phyloP scores from a whole-genome alignment of 2,113 vertebrate genomes.

The Corapipo altera region DNA sequence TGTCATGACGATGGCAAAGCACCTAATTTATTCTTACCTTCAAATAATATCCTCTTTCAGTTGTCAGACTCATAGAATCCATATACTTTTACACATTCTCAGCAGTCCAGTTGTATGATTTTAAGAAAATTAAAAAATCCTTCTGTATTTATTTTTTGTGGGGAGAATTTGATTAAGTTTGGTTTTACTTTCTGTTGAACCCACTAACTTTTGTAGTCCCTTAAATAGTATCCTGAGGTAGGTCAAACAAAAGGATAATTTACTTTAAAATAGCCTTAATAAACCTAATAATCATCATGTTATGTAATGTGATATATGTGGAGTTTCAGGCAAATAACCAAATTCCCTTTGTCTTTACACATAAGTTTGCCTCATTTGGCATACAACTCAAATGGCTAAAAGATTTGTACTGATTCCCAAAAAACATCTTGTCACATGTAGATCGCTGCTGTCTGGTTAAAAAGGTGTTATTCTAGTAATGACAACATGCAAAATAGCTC shows the following conservation, averaged over 20 bases:
- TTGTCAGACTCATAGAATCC: background rate
- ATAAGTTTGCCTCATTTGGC: background rate
- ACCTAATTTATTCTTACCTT: background rate
- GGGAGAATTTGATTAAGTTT: background rate
- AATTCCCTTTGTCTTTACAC: background rate
- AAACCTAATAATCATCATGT: background rate
- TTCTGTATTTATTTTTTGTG: background rate
- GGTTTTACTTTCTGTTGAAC: background rate
- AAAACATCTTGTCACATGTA: background rate
- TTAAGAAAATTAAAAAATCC: background rate
- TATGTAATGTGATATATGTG: background rate
- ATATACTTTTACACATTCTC: background rate
- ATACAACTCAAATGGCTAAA: background rate
- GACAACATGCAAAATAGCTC: background rate
- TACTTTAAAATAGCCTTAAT: background rate
- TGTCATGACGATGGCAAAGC: background rate
- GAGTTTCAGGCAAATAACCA: background rate
- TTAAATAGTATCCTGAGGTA: background rate
- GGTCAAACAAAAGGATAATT: background rate
- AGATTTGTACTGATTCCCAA: background rate
- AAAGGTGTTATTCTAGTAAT: background rate
- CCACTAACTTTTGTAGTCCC: background rate
- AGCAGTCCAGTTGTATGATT: background rate
- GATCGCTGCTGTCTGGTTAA: background rate
- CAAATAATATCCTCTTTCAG: background rate